These are phyloP conservation scores for Timema podura DNA, from an alignment of 2,888 invertebrate species.

Conservation along the genomic window DNA sequence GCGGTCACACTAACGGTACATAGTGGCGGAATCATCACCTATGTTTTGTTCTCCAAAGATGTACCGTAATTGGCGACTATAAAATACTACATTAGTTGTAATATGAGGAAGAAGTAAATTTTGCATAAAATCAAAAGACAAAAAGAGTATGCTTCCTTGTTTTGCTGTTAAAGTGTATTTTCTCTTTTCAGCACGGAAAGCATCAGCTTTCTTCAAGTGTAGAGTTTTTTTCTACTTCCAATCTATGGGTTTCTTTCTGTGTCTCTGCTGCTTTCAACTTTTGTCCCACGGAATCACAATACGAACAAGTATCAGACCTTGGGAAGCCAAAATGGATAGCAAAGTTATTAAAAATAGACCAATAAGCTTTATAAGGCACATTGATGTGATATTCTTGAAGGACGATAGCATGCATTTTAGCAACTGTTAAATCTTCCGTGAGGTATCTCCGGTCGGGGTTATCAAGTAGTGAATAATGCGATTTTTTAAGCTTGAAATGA, in stretches of 20 bases:
- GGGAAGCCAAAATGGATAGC: background rate
- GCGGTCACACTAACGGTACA: background rate
- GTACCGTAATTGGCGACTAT: background rate
- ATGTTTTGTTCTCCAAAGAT: background rate
- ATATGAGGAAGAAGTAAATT: background rate
- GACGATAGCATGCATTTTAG: background rate
- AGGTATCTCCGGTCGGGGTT: background rate
- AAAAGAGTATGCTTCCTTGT: conserved; percentile 2
- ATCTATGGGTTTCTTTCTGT: background rate
- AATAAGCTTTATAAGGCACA: background rate
- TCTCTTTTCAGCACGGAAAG: background rate
- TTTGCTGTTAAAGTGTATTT: conserved; percentile 7
- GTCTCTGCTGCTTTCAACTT: background rate
- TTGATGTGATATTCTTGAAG: background rate
- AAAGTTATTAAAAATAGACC: background rate
- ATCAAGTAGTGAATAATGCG: conserved; percentile 2
- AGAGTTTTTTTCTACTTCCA: background rate
- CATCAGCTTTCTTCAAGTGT: background rate
- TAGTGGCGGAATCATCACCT: background rate
- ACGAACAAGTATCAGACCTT: background rate
- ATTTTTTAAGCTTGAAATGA: background rate
- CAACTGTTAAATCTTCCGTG: background rate
- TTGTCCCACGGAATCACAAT: conserved; percentile 5
- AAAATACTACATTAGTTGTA: background rate
- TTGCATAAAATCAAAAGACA: background rate